phyloP scores from a whole-genome alignment of 2,888 invertebrate species.

The Rhimphoctona megacephalus region DNA sequence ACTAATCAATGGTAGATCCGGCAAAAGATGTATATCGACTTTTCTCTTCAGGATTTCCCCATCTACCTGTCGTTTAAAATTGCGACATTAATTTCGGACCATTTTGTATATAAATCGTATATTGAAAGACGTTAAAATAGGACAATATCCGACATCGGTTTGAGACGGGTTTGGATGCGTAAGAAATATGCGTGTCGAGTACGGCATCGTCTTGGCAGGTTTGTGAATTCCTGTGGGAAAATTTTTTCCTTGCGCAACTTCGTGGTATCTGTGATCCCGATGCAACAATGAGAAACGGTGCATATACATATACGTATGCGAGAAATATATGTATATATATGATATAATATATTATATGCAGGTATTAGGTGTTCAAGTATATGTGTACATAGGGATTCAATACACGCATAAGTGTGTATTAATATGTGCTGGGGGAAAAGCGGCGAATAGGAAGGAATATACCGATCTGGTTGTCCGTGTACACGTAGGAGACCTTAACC shows the following conservation, averaged over 20 bases:
- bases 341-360: background rate
- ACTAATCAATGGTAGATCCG: background rate
- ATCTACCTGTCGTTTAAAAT: background rate
- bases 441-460: slow-evolving; percentile 64
- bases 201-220: slow-evolving; percentile 66
- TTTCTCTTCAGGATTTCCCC: background rate
- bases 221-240: slow-evolving; percentile 78
- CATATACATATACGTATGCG: slow-evolving; percentile 7
- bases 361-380: background rate
- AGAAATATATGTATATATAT: slow-evolving; percentile 1
- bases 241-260: slow-evolving; percentile 71
- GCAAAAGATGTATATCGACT: background rate
- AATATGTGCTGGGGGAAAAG: slow-evolving; percentile 11
- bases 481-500: slow-evolving; percentile 53
- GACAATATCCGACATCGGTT: slow-evolving; percentile 66
- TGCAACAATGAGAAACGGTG: slow-evolving; percentile 67
- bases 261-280: slow-evolving; percentile 67
- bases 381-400: background rate
- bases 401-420: slow-evolving; percentile 13
- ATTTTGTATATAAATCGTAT: slow-evolving; percentile 5
- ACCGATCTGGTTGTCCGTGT: slow-evolving; percentile 49
- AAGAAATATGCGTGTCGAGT: slow-evolving; percentile 40
- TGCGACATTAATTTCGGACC: background rate
- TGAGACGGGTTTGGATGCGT: slow-evolving; percentile 63
- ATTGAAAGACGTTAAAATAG: slow-evolving; percentile 49